Percentiles rank a stretch among this genome's conserved stretches.
Conservation (phyloP, 2,797 vertebrate species). For the Lates japonicus region DNA sequence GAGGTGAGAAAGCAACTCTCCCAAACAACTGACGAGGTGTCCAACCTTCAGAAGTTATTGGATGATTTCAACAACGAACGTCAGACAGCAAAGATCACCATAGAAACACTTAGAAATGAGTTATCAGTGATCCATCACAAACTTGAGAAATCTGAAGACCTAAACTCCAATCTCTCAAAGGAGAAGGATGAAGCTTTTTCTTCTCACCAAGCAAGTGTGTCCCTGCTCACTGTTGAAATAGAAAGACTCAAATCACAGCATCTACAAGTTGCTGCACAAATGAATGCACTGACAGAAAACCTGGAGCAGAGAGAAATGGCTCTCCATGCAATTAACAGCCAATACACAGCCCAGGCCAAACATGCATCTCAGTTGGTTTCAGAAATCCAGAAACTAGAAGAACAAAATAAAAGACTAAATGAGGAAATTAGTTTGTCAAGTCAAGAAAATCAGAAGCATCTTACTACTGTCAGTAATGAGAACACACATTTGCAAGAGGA, state of each 20-base stretch:
- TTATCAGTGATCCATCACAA: constrained; percentile 67
- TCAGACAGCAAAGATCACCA: constrained; percentile 62
- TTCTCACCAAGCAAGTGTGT: constrained; percentile 75
- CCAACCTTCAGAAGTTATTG: constrained; percentile 74
- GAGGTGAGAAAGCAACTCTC: constrained; percentile 74
- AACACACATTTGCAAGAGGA: constrained; percentile 81
- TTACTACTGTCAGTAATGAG: constrained; percentile 77
- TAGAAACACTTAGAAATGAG: constrained; percentile 80
- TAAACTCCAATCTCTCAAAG: constrained; percentile 77
- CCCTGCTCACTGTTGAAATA: constrained; percentile 84
- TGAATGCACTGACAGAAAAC: constrained; percentile 82
- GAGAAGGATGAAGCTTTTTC: constrained; percentile 84
- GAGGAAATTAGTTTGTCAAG: constrained; percentile 59
- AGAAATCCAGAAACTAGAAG: constrained; percentile 81
- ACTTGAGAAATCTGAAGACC: constrained; percentile 67
- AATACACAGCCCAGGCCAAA: constrained; percentile 85
- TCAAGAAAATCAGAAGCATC: constrained; percentile 74
- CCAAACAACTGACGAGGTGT: constrained; percentile 78
- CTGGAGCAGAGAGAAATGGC: constrained; percentile 87
- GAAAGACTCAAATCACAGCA: constrained; percentile 85
- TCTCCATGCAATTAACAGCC: constrained; percentile 85
- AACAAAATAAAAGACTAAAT: constrained; percentile 81
- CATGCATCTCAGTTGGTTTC: constrained; percentile 77
- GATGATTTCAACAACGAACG: constrained; percentile 67
- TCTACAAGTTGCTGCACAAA: constrained; percentile 82